Conservation (phyloP, 2,888 invertebrate genomes). For the Sclerodermus sp. region DNA sequence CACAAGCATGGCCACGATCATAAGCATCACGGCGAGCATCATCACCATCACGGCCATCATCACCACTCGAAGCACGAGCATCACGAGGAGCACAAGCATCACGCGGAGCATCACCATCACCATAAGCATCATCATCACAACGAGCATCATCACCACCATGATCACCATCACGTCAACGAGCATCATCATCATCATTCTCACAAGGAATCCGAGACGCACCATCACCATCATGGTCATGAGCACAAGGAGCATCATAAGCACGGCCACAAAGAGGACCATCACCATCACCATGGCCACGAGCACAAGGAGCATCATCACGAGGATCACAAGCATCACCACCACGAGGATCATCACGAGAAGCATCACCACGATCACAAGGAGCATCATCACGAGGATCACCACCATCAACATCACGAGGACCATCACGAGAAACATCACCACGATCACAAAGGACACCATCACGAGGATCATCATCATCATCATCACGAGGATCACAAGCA, state of each 20-base stretch:
- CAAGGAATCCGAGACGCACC: constrained; percentile 45
- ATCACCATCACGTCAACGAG: constrained; percentile 45
- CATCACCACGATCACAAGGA: constrained; percentile 39
- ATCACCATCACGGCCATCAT: constrained; percentile 41
- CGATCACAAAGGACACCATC: constrained; percentile 26
- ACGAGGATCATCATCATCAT: constrained; percentile 36
- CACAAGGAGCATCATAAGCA: constrained; percentile 47
- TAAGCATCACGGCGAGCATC: constrained; percentile 38
- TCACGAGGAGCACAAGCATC: constrained; percentile 42
- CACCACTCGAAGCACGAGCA: constrained; percentile 42
- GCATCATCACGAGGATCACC: constrained; percentile 30
- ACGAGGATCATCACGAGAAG: constrained; percentile 38
- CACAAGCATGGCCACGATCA: constrained; percentile 39
- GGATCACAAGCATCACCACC: constrained; percentile 34
- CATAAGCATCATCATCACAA: constrained; percentile 46
- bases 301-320: constrained; percentile 40
- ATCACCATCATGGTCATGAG: constrained; percentile 45
- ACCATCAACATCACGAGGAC: constrained; percentile 28
- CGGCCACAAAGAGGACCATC: constrained; percentile 43
- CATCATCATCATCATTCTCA: constrained; percentile 48
- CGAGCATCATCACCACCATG: constrained; percentile 47
- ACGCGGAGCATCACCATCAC: constrained; percentile 44
- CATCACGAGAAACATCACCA: constrained; percentile 33
- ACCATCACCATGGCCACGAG: constrained; percentile 43
- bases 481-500: constrained; percentile 44